phyloP scores from a whole-genome alignment of 2,797 vertebrate species.

The Leuciscus waleckii region DNA sequence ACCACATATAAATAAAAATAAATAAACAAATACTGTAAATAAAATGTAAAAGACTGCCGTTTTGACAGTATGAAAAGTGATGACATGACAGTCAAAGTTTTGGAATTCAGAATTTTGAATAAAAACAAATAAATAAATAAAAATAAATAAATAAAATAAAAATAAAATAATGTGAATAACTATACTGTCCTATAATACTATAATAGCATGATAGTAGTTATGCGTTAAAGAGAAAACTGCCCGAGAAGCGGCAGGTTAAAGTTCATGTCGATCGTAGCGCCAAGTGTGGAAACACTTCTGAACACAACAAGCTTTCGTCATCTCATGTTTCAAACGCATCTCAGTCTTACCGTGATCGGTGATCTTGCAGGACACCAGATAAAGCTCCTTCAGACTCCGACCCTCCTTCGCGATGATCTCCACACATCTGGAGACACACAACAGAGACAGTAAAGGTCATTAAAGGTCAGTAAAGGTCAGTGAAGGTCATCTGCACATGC shows the following conservation, averaged over 20 bases:
- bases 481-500: background rate
- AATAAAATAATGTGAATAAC: background rate
- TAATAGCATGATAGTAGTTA: background rate
- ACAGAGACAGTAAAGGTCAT: background rate
- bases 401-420: slow-evolving; percentile 99
- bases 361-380: slow-evolving; percentile 98
- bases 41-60: background rate
- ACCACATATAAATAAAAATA: background rate
- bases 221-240: no score
- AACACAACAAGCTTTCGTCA: background rate
- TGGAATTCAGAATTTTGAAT: background rate
- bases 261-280: background rate
- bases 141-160: no score
- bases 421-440: slow-evolving; percentile 87
- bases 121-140: no score
- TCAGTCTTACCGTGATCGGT: slow-evolving; percentile 93
- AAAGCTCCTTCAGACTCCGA: slow-evolving; percentile 93
- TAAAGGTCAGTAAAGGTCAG: background rate
- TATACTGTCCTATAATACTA: no score
- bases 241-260: background rate
- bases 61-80: background rate
- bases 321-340: background rate
- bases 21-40: background rate
- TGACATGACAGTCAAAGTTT: background rate
- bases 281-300: background rate